A percentile compares a stretch with the other conserved stretches of the same genome.
These are phyloP conservation scores for Streptopelia turtur DNA, from an alignment of 2,797 vertebrate species.

Conservation along the genomic window DNA sequence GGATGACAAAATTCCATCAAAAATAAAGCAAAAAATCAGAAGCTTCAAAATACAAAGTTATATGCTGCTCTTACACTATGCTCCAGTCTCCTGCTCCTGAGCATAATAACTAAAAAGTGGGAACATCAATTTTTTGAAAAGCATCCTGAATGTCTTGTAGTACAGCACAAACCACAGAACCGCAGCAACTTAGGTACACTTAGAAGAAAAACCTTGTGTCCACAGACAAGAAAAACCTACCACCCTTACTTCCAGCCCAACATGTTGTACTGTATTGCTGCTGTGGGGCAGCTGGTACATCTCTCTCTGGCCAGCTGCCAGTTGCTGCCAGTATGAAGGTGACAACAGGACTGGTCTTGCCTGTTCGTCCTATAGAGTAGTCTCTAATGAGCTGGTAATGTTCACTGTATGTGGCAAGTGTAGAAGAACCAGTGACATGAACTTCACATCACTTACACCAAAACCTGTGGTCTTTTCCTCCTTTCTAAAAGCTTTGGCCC, in stretches of 20 bases:
- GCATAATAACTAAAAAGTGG: neutral
- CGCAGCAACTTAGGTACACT: neutral
- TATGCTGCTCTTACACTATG: neutral
- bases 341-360: neutral
- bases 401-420: neutral
- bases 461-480: neutral
- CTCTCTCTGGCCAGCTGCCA: neutral
- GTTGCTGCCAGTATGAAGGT: neutral
- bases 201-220: neutral
- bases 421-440: neutral
- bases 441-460: neutral
- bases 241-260: neutral
- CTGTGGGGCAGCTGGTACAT: too few relatives aligned
- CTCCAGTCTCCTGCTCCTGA: neutral
- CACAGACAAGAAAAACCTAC: neutral
- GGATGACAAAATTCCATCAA: neutral
- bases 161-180: neutral
- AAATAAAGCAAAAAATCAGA: neutral
- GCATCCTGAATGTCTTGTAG: neutral
- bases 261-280: accelerated
- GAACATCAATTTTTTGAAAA: neutral
- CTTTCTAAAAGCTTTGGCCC: neutral
- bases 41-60: neutral
- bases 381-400: neutral
- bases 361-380: accelerated